Percentiles rank a stretch among this genome's conserved stretches.
These are phyloP conservation scores for Hermaeophaga mercurialis DNA, from an alignment of 2,888 invertebrate genomes.

Conservation along the genomic window DNA sequence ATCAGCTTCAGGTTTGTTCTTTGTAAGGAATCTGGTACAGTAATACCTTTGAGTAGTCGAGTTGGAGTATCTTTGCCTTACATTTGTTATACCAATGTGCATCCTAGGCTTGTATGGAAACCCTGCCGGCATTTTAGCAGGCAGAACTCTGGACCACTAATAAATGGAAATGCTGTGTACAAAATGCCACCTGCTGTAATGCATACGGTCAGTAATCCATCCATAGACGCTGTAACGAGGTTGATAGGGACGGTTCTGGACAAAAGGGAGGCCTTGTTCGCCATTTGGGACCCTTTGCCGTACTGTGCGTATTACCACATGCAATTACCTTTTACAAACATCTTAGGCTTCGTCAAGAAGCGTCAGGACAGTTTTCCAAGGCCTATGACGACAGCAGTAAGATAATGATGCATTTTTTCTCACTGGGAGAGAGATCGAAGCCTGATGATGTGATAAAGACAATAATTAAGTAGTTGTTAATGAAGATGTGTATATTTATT, in stretches of 20 bases:
- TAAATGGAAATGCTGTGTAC: constrained; percentile 61
- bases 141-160: constrained; percentile 61
- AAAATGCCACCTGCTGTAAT: constrained; percentile 67
- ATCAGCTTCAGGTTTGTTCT: constrained; percentile 77
- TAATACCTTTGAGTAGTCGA: constrained; percentile 71
- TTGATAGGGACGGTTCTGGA: constrained; percentile 73
- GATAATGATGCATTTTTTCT: constrained; percentile 41
- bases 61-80: constrained; percentile 83
- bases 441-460: constrained; percentile 43
- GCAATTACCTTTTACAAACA: constrained; percentile 70
- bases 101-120: constrained; percentile 68
- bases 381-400: constrained; percentile 54
- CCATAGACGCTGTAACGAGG: constrained; percentile 62
- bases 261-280: constrained; percentile 79
- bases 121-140: constrained; percentile 67
- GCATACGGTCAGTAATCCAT: constrained; percentile 58
- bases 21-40: constrained; percentile 62
- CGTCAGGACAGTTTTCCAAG: constrained; percentile 55
- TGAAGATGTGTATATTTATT: constrained; percentile 20
- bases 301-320: constrained; percentile 87
- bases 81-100: constrained; percentile 75
- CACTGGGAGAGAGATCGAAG: constrained; percentile 52
- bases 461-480: constrained; percentile 1
- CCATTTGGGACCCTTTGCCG: constrained; percentile 84
- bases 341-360: constrained; percentile 62